phyloP scores from a whole-genome alignment of 2,797 vertebrate genomes.

The Peromyscus nudipes region DNA sequence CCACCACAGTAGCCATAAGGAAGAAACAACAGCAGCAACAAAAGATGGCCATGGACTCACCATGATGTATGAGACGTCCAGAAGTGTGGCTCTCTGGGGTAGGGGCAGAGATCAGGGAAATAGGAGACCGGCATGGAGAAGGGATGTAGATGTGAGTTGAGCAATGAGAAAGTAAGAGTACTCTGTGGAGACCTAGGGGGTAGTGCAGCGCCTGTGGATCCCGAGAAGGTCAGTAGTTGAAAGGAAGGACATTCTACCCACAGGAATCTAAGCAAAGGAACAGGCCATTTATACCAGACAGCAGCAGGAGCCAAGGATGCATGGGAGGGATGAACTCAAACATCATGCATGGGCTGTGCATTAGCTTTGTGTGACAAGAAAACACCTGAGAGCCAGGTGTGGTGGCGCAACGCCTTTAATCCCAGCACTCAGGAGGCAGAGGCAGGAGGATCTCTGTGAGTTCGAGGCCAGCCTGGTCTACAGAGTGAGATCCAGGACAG shows the following conservation, averaged over 20 bases:
- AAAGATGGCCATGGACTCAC: neutral
- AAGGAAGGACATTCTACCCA: neutral
- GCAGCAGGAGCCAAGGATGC: neutral
- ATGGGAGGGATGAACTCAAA: neutral
- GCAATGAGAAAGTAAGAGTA: neutral
- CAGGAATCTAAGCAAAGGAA: neutral
- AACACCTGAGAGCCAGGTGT: neutral
- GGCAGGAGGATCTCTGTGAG: neutral
- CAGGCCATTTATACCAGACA: neutral
- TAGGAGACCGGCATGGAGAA: neutral
- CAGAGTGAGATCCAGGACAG: neutral
- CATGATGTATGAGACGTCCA: neutral
- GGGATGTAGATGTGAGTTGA: neutral
- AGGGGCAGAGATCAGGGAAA: neutral
- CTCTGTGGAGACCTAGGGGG: neutral
- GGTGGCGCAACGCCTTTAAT: neutral
- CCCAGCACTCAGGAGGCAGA: neutral
- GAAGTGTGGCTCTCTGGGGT: neutral
- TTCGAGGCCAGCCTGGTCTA: neutral
- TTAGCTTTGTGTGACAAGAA: neutral
- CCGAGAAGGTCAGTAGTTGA: neutral
- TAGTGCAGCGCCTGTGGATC: neutral
- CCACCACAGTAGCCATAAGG: neutral
- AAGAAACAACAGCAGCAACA: neutral
- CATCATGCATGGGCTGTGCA: too few relatives aligned